Evolutionary conservation across 2,888 invertebrate species (phyloP).

Genomic region (Ditula angustiorana): DNA sequence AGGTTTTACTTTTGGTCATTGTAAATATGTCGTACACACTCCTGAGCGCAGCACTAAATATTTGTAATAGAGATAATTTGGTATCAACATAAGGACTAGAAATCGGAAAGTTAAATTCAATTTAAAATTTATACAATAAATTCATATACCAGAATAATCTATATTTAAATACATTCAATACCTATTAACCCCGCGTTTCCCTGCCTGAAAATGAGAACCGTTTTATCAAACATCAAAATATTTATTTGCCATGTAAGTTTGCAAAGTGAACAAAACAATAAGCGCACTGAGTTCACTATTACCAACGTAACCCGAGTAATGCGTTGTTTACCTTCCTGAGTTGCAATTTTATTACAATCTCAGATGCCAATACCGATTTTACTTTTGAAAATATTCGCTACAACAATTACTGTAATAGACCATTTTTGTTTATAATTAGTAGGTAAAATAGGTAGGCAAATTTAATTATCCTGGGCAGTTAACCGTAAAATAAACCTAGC

Average conservation of each 20-base stretch:
- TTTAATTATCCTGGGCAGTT: too few species aligned
- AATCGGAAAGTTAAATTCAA: too few species aligned
- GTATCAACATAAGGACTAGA: too few species aligned
- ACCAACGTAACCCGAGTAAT: conserved; percentile 1
- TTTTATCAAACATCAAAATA: not conserved
- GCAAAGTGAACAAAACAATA: not conserved
- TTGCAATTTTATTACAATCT: conserved; percentile 15
- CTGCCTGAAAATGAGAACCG: too few species aligned
- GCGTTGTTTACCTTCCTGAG: not conserved
- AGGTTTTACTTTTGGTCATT: not conserved
- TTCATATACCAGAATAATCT: too few species aligned
- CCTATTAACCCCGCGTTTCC: too few species aligned
- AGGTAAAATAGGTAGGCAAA: too few species aligned
- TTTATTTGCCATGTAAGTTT: not conserved
- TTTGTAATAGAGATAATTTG: not conserved
- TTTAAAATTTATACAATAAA: too few species aligned
- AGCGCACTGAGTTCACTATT: not conserved
- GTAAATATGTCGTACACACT: conserved; percentile 5
- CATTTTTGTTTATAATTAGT: not conserved
- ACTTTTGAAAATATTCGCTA: not conserved
- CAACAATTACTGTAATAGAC: too few species aligned
- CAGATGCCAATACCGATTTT: not conserved
- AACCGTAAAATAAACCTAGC: too few species aligned
- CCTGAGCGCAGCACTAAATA: not conserved
- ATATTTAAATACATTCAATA: too few species aligned